Evolutionary conservation across 2,888 invertebrate genomes (phyloP).

Genomic region (Drosophila siamana): DNA sequence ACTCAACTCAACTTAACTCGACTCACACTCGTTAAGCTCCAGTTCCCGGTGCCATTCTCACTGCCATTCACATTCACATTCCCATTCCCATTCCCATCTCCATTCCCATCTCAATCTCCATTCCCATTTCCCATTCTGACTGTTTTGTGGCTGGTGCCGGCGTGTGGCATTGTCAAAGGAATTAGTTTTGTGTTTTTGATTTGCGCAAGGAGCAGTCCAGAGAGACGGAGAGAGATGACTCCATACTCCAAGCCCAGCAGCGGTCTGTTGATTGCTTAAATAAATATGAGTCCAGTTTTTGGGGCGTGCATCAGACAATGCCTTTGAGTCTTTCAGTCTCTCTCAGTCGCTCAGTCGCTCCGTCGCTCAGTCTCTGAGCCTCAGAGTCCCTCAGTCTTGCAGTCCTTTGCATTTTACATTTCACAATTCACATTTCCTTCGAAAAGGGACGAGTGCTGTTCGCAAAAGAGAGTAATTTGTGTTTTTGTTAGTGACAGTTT

Average conservation of each 20-base stretch:
- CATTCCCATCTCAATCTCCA: constrained; percentile 7
- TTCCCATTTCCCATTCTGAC: constrained; percentile 12
- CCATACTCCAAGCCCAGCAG: constrained; percentile 49
- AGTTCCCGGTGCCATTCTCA: constrained; percentile 21
- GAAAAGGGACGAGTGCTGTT: constrained; percentile 7
- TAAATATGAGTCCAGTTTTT: constrained; percentile 68
- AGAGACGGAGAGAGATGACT: constrained; percentile 15
- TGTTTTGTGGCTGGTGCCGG: constrained; percentile 52
- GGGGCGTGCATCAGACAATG: constrained; percentile 73
- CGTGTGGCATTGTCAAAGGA: constrained; percentile 80
- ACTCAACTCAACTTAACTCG: constrained; percentile 22
- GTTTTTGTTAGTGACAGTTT: constrained; percentile 75
- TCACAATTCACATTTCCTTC: constrained; percentile 60
- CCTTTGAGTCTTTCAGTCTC: constrained; percentile 54
- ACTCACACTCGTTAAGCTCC: constrained; percentile 32
- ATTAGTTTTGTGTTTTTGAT: constrained; percentile 80
- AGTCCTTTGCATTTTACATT: constrained; percentile 51
- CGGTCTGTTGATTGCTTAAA: constrained; percentile 75
- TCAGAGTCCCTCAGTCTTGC: constrained; percentile 13
- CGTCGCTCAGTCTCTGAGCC: background rate
- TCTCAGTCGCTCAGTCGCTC: constrained; percentile 7
- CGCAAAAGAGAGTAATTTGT: constrained; percentile 57
- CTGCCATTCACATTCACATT: constrained; percentile 3
- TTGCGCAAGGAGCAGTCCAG: constrained; percentile 64
- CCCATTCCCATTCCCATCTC: constrained; percentile 6